Percentiles rank a stretch among this genome's conserved stretches.
phyloP scores from a whole-genome alignment of 2,113 vertebrate species.

The Sclerurus mexicanus region DNA sequence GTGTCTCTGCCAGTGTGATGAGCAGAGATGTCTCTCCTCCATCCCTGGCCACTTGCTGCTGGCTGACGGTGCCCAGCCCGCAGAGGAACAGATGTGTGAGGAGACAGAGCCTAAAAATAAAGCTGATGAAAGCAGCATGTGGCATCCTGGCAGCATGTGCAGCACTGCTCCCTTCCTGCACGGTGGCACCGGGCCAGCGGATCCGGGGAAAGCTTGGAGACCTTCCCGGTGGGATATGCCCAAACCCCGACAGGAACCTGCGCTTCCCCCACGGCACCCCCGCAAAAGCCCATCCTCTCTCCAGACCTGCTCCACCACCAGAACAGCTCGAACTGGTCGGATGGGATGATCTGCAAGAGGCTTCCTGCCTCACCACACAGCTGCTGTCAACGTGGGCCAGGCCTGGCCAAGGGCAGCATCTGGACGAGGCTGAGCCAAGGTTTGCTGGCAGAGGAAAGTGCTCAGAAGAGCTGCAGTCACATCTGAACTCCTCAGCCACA shows the following conservation, averaged over 20 bases:
- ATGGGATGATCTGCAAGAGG: not conserved
- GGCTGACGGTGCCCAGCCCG: not conserved
- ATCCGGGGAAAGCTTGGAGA: not conserved
- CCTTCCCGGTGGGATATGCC: not conserved
- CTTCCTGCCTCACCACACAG: not conserved
- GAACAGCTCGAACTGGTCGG: not conserved
- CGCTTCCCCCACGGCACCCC: accelerated
- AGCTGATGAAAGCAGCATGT: not conserved
- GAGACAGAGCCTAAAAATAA: conserved; percentile 31
- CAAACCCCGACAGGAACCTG: not conserved
- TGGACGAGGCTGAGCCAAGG: not conserved
- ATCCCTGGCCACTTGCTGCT: not conserved
- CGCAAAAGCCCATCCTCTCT: not conserved
- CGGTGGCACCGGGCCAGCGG: not conserved
- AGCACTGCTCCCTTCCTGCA: not conserved
- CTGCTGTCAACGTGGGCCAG: not conserved
- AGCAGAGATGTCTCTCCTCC: not conserved
- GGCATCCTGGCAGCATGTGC: not conserved
- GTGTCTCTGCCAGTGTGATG: not conserved
- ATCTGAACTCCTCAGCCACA: not conserved
- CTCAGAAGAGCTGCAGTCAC: not conserved
- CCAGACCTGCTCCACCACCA: not conserved
- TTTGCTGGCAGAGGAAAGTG: not conserved
- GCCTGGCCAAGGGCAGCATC: not conserved
- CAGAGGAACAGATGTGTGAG: not conserved